Evolutionary conservation across 2,113 vertebrate genomes (phyloP).

Genomic region (Trinectes maculatus): DNA sequence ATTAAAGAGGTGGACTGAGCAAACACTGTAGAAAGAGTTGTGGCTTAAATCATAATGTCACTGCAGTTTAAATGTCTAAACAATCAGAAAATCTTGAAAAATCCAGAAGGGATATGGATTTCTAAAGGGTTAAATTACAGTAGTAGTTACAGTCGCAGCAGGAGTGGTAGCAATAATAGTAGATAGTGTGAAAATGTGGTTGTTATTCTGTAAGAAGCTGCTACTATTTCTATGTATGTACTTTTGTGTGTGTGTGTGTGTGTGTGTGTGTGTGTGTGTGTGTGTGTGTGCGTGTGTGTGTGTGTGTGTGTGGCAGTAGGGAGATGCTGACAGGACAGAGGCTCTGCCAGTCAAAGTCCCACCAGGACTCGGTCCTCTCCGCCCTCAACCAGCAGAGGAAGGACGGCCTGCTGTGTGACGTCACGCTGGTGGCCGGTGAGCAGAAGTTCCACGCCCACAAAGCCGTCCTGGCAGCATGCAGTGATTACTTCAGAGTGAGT

Average conservation of each 20-base stretch:
- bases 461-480: constrained; percentile 95
- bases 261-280: constrained; percentile 34
- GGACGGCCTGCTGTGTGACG: constrained; percentile 93
- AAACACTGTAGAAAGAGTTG: too few relatives aligned
- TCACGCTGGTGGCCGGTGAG: constrained; percentile 94
- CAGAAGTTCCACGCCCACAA: constrained; percentile 98
- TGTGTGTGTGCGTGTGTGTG: constrained; percentile 24
- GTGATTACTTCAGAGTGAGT: constrained; percentile 97
- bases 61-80: too few relatives aligned
- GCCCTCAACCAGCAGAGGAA: constrained; percentile 97
- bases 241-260: constrained; percentile 22
- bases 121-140: not conserved
- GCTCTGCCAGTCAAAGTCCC: constrained; percentile 95
- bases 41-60: too few relatives aligned
- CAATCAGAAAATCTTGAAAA: too few relatives aligned
- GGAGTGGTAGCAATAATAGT: not conserved
- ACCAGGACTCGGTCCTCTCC: constrained; percentile 91
- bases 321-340: constrained; percentile 97
- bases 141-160: not conserved
- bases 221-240: constrained; percentile 1
- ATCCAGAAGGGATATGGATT: not conserved
- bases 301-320: constrained; percentile 79
- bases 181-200: not conserved
- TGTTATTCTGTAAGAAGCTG: not conserved
- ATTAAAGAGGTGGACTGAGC: too few relatives aligned